Percentiles rank a stretch among this genome's conserved stretches.
phyloP scores from a whole-genome alignment of 2,113 vertebrate species.

The Macroglossus sobrinus region DNA sequence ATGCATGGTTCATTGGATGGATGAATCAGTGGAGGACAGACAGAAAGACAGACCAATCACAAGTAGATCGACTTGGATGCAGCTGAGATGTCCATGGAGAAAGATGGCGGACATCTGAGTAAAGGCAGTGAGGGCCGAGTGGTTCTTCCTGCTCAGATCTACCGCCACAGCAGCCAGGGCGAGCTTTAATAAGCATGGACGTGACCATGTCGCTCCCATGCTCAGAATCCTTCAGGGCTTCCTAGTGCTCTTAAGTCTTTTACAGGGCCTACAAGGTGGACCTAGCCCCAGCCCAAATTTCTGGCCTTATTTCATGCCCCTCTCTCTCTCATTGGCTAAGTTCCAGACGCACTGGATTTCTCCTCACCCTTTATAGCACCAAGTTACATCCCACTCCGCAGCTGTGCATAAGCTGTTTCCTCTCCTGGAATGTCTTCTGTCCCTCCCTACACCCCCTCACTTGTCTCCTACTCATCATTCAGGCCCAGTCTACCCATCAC shows the following conservation, averaged over 20 bases:
- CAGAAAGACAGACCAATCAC: not conserved
- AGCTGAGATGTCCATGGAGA: not conserved
- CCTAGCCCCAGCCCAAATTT: not conserved
- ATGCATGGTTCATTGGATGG: not conserved
- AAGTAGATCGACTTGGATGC: not conserved
- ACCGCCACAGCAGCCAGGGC: not conserved
- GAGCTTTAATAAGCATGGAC: not conserved
- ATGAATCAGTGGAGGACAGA: no score
- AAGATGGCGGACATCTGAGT: not conserved
- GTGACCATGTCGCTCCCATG: not conserved
- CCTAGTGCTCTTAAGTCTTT: not conserved
- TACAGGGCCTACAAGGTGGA: not conserved
- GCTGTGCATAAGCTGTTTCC: not conserved
- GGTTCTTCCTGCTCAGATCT: not conserved
- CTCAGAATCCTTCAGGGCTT: not conserved
- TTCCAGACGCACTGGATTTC: not conserved
- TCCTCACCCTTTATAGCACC: not conserved
- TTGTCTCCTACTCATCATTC: not conserved
- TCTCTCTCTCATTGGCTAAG: not conserved
- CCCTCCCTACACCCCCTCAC: not conserved
- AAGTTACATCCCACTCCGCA: not conserved
- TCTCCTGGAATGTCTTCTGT: not conserved
- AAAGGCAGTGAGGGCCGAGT: not conserved
- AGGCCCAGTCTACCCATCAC: not conserved
- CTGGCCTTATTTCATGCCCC: rapidly evolving